Evolutionary conservation across 1,140 invertebrate species (phyloP).

Genomic region (Drosophila burlai): DNA sequence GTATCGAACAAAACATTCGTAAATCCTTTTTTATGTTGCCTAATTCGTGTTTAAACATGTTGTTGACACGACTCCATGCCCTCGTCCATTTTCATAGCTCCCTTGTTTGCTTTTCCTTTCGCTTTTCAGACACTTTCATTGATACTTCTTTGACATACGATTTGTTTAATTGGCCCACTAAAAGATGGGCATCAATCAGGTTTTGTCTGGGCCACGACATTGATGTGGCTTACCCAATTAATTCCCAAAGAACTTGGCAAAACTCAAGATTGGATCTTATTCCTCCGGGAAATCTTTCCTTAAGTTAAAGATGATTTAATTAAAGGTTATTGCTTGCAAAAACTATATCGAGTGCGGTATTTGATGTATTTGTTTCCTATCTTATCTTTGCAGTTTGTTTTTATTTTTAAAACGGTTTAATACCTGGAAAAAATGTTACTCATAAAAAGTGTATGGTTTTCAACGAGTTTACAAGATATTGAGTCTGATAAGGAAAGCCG

Average conservation of each 20-base stretch:
- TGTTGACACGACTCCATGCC: constrained; percentile 69
- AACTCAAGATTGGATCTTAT: constrained; percentile 12
- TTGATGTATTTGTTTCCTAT: constrained; percentile 12
- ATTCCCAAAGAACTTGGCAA: constrained; percentile 19
- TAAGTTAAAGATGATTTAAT: constrained; percentile 23
- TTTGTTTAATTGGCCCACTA: constrained; percentile 80
- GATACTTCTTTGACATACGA: constrained; percentile 66
- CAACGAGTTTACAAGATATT: not conserved
- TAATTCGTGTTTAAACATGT: constrained; percentile 82
- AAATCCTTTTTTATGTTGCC: constrained; percentile 82
- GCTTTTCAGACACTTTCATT: constrained; percentile 33
- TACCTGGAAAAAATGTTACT: constrained; percentile 4
- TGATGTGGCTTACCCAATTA: constrained; percentile 60
- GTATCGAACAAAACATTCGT: constrained; percentile 66
- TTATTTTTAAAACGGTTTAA: not conserved
- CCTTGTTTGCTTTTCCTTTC: constrained; percentile 23
- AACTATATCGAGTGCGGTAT: too few relatives aligned
- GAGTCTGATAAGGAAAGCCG: too few relatives aligned
- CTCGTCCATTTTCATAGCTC: constrained; percentile 5
- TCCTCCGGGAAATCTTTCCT: constrained; percentile 1
- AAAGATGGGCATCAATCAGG: constrained; percentile 77
- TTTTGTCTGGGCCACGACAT: constrained; percentile 26
- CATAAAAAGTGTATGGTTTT: not conserved
- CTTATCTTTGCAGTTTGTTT: constrained; percentile 7
- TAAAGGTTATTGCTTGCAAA: not conserved